Conservation (phyloP, 2,113 vertebrate species). For the Triplophysa siluroides region DNA sequence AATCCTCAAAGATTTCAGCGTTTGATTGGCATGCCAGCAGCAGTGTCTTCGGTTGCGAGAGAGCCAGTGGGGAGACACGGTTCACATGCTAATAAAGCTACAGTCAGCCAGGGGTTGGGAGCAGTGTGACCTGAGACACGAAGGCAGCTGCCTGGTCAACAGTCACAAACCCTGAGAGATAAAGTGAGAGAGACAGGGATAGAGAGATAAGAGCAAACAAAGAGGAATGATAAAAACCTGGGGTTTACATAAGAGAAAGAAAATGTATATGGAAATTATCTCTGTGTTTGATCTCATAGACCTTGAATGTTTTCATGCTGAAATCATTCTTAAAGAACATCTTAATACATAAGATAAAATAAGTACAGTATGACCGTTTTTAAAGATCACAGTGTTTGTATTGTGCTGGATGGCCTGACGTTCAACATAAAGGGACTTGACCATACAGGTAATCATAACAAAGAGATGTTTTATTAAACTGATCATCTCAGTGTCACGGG, state of each 20-base stretch:
- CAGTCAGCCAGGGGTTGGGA: not conserved
- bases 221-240: not conserved
- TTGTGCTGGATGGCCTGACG: too few species aligned
- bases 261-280: not conserved
- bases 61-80: slow-evolving; percentile 6
- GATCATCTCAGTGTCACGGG: too few species aligned
- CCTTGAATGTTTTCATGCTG: too few species aligned
- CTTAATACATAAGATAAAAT: too few species aligned
- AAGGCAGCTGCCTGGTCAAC: slow-evolving; percentile 11
- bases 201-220: not conserved
- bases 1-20: not conserved
- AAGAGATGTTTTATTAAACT: not conserved
- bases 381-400: too few species aligned
- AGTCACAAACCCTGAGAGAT: not conserved
- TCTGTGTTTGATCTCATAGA: too few species aligned
- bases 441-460: not conserved
- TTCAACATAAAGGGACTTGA: too few species aligned
- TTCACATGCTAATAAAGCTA: slow-evolving; percentile 21
- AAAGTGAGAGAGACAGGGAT: not conserved
- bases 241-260: not conserved
- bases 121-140: slow-evolving; percentile 22
- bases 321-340: too few species aligned
- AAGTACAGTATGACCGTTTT: too few species aligned
- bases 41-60: not conserved
- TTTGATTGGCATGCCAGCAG: not conserved